Evolutionary conservation across 37 sponge, comb jelly and placozoan genomes (phyloP), one percentile per base, ranked within the genome.

Genomic region (Eunapius fragilis): DNA sequence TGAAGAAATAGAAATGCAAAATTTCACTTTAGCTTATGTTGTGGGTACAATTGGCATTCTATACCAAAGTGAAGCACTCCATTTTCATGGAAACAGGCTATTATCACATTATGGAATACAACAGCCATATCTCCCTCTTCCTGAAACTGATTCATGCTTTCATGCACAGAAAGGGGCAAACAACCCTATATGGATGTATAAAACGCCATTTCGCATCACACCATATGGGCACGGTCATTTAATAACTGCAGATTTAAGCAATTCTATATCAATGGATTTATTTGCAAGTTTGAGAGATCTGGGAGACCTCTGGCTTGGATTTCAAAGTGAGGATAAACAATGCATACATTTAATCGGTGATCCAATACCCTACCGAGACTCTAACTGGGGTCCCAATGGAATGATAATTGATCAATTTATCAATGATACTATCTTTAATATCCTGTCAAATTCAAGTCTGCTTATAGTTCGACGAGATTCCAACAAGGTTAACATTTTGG

Each of bases 181-280:
- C 22, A 2, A 58, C 14, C 7, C 34, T 5, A 3, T 68, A n/a
- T 50, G 33, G 68, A 80, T 80, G 80, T 80, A 80, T 50, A 80
- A 80, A 27, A 34, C 80, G 19, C 68, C 68, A 24, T 80, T 80
- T 80, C 68, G 31, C 9, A 50, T 80, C 33, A 19, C n/a, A 80
- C 25, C 25, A n/a, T 67, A n/a, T n/a, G n/a, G 31, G 11, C 25
- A 35, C 32, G 22, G n/a, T n/a, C 58, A 10, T n/a, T 25, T 2
- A 58, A 1, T 58, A 19, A 58, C 58, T n/a, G 71, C 75, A 25
- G 88, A 87, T 35, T 81, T 87, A 26, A 35, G 88, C 23, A 87
- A 87, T 37, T 41, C 82, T 7, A 41, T 87, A 32, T n/a, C 75
- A 7, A 58, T 81, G 4, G 70, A 81, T 74, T 13, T 3, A 2